Percentiles rank a stretch among this genome's conserved stretches.
Evolutionary conservation across 1,140 invertebrate species (phyloP).

Genomic region (Caenorhabditis tropicalis): DNA sequence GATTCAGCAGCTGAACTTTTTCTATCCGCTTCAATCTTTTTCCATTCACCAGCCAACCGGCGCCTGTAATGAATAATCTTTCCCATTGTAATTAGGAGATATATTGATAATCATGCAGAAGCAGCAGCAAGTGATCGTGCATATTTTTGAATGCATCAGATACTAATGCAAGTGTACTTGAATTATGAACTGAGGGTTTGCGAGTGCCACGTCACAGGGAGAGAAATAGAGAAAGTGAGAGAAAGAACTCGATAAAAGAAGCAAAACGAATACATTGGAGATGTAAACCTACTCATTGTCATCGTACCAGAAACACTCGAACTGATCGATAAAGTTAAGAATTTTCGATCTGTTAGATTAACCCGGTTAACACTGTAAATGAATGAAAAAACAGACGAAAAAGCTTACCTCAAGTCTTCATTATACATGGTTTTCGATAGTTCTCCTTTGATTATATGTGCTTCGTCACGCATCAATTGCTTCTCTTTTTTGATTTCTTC

Average conservation of each 20-base stretch:
- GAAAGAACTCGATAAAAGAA: no score
- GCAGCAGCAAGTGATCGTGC: not conserved
- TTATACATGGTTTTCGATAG: slow-evolving; percentile 52
- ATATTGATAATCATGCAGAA: not conserved
- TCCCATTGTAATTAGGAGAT: not conserved
- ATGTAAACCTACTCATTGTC: slow-evolving; percentile 45
- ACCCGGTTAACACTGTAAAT: slow-evolving; percentile 5
- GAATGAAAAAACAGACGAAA: not conserved
- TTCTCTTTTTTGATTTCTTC: slow-evolving; percentile 47
- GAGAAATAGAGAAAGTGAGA: no score
- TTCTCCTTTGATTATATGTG: slow-evolving; percentile 53
- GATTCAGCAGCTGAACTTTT: slow-evolving; percentile 24
- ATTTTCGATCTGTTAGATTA: slow-evolving; percentile 49
- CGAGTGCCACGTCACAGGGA: slow-evolving; percentile 27
- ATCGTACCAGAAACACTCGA: slow-evolving; percentile 52
- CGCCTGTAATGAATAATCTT: not conserved
- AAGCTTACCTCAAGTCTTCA: slow-evolving; percentile 47
- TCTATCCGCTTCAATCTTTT: slow-evolving; percentile 17
- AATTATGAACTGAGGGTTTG: not conserved
- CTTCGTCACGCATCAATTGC: slow-evolving; percentile 49
- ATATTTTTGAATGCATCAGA: not conserved
- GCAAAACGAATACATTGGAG: not conserved
- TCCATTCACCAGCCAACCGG: slow-evolving; percentile 21
- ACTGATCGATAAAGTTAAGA: slow-evolving; percentile 52
- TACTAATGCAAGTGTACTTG: not conserved